phyloP scores from a whole-genome alignment of 2,888 invertebrate species.

The Latrodectus hesperus region DNA sequence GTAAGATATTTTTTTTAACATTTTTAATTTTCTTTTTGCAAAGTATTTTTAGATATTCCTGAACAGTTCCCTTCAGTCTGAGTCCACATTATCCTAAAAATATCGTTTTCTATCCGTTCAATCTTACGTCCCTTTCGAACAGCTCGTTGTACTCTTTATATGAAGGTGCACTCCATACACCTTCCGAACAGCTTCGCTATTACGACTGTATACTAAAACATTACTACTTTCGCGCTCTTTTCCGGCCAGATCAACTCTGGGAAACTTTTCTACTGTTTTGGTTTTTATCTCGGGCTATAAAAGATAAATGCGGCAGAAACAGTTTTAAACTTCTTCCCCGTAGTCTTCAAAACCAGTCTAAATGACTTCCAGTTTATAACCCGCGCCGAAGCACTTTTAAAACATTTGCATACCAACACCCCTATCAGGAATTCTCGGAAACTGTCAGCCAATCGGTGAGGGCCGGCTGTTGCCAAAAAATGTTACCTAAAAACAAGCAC shows the following conservation, averaged over 20 bases:
- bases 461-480: slow-evolving; percentile 58
- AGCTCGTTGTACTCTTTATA: too few relatives aligned
- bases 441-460: slow-evolving; percentile 50
- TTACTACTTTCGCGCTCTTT: not conserved
- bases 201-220: not conserved
- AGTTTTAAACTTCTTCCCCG: slow-evolving; percentile 64
- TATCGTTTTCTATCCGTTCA: too few relatives aligned
- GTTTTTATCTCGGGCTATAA: slow-evolving; percentile 56
- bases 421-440: slow-evolving; percentile 50
- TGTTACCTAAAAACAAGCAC: slow-evolving; percentile 41
- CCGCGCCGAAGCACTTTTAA: not conserved
- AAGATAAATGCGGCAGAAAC: slow-evolving; percentile 64
- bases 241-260: not conserved
- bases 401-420: slow-evolving; percentile 62
- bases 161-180: too few relatives aligned
- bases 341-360: slow-evolving; percentile 66
- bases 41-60: too few relatives aligned
- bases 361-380: slow-evolving; percentile 65
- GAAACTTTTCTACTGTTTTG: slow-evolving; percentile 39
- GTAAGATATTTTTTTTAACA: too few relatives aligned
- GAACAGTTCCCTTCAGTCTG: too few relatives aligned
- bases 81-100: too few relatives aligned
- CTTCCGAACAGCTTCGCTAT: too few relatives aligned
- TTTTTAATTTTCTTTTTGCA: too few relatives aligned
- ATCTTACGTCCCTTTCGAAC: too few relatives aligned